Evolutionary conservation across 2,888 invertebrate species (phyloP), one percentile per base, ranked within the genome.

Genomic region (Coelinius sp.): DNA sequence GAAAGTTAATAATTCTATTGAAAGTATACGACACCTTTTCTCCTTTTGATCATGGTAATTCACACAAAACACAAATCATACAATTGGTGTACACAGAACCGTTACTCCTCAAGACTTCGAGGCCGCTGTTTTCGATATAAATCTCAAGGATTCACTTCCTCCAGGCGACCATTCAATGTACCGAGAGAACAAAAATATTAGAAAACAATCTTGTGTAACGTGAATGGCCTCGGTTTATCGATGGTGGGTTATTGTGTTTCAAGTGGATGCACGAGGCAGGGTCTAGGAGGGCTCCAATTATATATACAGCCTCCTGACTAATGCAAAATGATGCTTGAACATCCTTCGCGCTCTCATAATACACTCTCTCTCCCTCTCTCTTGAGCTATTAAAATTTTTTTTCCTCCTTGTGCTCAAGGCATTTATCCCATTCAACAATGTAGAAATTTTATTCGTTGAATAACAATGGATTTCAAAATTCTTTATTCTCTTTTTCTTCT

Each of bases 91-190:
- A 69, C 67, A 70, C 73, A 78, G 76, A 80, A 79, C 80, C 79
- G 80, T 82, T 81, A 79, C 17, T 66, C 67, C 70, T 64, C 64
- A 22, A 52, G 38, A 63, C 24, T 44, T 27, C 24, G 24, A 1
- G 14, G 41, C 44, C 68, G 72, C 69, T 75, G 77, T 78, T 77
- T 78, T 77, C 81, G 80, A 82, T 82, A 82, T 80, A 79, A 82
- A 83, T 83, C 83, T 83, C 78, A 77, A 82, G 83, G 76, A 79
- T 75, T 78, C 73, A 79, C 80, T 81, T 83, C 82, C 82, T 82
- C 76, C 75, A 76, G 41, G 78, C 76, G 75, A 74, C 76, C 73
- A 81, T 83, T 82, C 80, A 83, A 68, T 73, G 52, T 22, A 76
- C 74, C 74, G 76, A 63, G 62, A 76, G 78, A 80, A 80, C 80